Percentiles rank a stretch among this genome's conserved stretches.
Conservation (phyloP, 2,888 invertebrate genomes). For the Habroteleia sp. region DNA sequence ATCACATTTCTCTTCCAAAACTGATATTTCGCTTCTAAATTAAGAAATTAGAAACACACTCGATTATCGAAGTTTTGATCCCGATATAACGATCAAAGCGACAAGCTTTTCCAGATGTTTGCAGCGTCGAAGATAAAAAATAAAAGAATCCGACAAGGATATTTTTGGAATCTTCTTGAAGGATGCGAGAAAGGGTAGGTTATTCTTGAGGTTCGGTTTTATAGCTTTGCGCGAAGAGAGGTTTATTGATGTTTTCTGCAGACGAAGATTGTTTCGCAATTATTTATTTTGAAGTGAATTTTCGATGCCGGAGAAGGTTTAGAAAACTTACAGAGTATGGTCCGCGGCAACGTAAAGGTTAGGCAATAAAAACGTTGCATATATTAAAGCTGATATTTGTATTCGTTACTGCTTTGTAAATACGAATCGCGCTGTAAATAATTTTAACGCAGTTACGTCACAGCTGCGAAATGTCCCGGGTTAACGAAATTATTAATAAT, state of each 20-base stretch:
- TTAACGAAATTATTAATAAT: too few species aligned
- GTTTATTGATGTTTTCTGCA: constrained; percentile 51
- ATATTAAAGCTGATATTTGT: constrained; percentile 1
- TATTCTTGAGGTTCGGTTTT: constrained; percentile 52
- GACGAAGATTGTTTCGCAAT: constrained; percentile 40
- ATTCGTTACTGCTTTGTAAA: too few species aligned
- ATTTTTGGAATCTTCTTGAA: constrained; percentile 44
- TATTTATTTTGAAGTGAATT: constrained; percentile 42
- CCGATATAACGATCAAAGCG: constrained; percentile 48
- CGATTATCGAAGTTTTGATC: constrained; percentile 18
- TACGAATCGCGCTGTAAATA: too few species aligned
- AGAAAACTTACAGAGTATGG: constrained; percentile 6
- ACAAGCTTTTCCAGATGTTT: constrained; percentile 48
- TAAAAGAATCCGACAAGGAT: constrained; percentile 19
- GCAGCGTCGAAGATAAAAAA: constrained; percentile 20
- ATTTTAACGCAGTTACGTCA: too few species aligned
- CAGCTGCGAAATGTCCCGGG: too few species aligned
- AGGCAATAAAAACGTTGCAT: constrained; percentile 1
- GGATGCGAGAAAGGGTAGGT: constrained; percentile 28
- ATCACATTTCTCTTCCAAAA: not conserved
- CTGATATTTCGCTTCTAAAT: not conserved
- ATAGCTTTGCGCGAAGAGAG: constrained; percentile 40
- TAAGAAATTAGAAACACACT: constrained; percentile 5
- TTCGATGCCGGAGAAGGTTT: constrained; percentile 6
- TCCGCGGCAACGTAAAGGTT: constrained; percentile 11